Base-by-base conservation (phyloP, 2,113 vertebrate species). In the Ammodramus savannarum region DNA sequence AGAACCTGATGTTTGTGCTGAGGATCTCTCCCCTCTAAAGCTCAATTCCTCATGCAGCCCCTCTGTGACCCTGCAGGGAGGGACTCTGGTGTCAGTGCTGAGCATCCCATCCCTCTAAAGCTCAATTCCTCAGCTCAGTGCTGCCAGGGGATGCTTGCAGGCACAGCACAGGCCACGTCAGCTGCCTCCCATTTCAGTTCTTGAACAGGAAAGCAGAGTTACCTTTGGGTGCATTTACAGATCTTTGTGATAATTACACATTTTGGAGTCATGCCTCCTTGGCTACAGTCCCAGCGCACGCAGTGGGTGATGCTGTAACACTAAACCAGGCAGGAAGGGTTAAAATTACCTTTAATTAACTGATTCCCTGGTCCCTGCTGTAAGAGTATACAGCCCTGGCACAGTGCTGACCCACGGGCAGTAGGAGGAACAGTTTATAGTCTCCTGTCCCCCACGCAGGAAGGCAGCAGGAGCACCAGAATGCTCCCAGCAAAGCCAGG, bases 271-370 rank as follows among this genome's bases (percentile, higher is more conserved):
- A 2, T 5, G 19, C 6, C 51, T 79, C 51, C 27, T 11, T 62
- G 68, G 59, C 61, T 87, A 17, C 27, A 68, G 26, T 15, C 52
- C 79, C 59, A 71, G 63, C 54, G 26, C 39, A 41, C 52, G 57
- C 73, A 77, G 34, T 1, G 1, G 20, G 32, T 66, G 67, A 88
- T 66, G 72, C 34, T 88, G 68, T 44, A 67, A 75, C 44, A 29
- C 39, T 61, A 78, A 87, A 68, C 36, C 36, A 27, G 31, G 36
- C 34, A 73, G 92, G n/a, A 87, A 86, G 72, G 69, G 90, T 86
- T 94, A 86, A 90, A 89, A 90, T 86, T 21, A 39, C 51, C 59
- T 88, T 65, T 63, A 71, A 89, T 72, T 71, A 90, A 57, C 46
- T 7, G 36, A 44, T 68, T 84, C 10, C 15, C 26, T 0, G 6